Evolutionary conservation across 2,888 invertebrate species (phyloP), one percentile per base, ranked within the genome.

Genomic region (Cheilosia soror): DNA sequence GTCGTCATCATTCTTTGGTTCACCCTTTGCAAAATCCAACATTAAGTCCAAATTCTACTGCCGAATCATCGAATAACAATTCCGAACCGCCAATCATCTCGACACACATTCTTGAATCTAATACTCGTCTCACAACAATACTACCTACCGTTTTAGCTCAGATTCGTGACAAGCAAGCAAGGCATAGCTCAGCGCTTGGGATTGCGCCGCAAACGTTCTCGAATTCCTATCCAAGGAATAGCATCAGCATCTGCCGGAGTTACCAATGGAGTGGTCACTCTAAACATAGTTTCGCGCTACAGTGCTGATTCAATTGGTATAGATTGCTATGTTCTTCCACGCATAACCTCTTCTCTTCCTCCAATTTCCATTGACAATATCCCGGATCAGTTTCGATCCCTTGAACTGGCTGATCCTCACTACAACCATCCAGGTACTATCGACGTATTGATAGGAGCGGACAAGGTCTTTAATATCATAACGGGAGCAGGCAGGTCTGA

Each of bases 271-370:
- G 3, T 62, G 15, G 63, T 71, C 6, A 40, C 53, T 1, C 29
- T 73, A 58, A 42, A 9, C 15, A n/a, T 79, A 29, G 15, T 6
- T 9, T 79, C 66, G 5, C 53, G 65, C 6, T 62, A 31, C 11
- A 51, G 40, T 55, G 5, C 11, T 6, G 33, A 58, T 0, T 53
- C 42, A 29, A 25, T 65, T 49, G 58, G 58, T 2, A 40, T 60
- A 11, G 9, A 72, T 2, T 72, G 65, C 11, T 66, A 66, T 4
- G 66, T 79, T 13, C 44, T 79, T 11, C 47, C 71, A 20, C 58
- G 37, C 3, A 40, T 79, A 0, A 63, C 66, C 11, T 53, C 72
- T 11, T 53, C 58, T 5, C 33, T 66, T 15, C 72, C 53, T 20
- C 13, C 66, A n/a, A 25, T 29, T 29, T 3, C 20, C 2, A 25